These are phyloP conservation scores for Atractosteus spatula DNA, from an alignment of 2,113 vertebrate species.

Conservation along the genomic window DNA sequence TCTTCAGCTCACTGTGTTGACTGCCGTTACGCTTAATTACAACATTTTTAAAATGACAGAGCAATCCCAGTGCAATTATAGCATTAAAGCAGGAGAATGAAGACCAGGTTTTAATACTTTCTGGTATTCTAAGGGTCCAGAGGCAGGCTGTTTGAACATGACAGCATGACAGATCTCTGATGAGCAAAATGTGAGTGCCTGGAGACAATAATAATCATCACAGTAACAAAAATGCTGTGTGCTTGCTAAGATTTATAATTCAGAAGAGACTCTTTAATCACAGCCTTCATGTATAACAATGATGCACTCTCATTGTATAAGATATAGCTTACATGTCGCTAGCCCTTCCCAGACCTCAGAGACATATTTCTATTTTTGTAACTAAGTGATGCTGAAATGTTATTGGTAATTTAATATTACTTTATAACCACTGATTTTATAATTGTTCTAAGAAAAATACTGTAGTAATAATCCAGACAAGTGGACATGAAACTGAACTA, in stretches of 20 bases:
- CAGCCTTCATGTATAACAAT: not conserved
- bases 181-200: not conserved
- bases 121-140: conserved; percentile 44
- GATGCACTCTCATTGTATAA: no score
- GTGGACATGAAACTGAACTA: no score
- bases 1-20: conserved; percentile 25
- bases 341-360: no score
- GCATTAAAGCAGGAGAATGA: conserved; percentile 47
- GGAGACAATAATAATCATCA: not conserved
- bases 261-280: not conserved
- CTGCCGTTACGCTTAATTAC: conserved; percentile 35
- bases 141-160: conserved; percentile 35
- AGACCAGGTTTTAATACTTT: conserved; percentile 37
- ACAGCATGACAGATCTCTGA: conserved; percentile 42
- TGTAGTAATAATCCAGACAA: no score
- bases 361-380: no score
- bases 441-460: no score
- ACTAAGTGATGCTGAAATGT: no score
- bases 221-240: not conserved
- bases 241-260: not conserved
- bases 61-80: conserved; percentile 38
- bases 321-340: no score
- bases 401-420: no score
- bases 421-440: no score
- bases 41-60: conserved; percentile 56